phyloP scores from a whole-genome alignment of 2,797 vertebrate genomes.

The Semaprochilodus insignis region DNA sequence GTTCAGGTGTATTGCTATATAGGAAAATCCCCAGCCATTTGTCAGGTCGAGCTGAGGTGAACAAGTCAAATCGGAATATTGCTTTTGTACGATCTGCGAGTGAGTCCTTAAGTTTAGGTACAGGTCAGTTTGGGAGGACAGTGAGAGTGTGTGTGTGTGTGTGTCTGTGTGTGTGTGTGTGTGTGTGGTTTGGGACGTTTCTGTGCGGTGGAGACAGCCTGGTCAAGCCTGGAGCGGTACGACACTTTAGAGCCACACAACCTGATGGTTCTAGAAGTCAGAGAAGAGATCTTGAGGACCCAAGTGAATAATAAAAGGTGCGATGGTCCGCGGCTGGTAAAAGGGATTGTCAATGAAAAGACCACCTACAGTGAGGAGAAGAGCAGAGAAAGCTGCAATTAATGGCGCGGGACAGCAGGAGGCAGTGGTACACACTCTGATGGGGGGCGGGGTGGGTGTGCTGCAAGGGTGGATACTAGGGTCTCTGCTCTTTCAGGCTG shows the following conservation, averaged over 20 bases:
- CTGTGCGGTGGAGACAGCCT: constrained; percentile 60
- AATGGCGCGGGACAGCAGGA: constrained; percentile 77
- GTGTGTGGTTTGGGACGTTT: constrained; percentile 55
- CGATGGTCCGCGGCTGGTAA: constrained; percentile 97
- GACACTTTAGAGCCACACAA: constrained; percentile 85
- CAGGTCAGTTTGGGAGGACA: constrained; percentile 41
- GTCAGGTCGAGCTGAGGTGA: constrained; percentile 64
- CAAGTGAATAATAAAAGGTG: constrained; percentile 98
- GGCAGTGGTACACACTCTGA: constrained; percentile 75
- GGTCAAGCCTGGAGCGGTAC: constrained; percentile 58
- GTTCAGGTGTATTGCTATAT: constrained; percentile 83
- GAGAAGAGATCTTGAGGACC: constrained; percentile 99
- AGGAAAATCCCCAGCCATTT: constrained; percentile 63
- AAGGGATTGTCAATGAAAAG: constrained; percentile 99
- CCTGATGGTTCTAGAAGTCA: constrained; percentile 96
- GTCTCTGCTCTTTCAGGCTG: constrained; percentile 91
- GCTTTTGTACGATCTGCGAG: constrained; percentile 70
- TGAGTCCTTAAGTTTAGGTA: constrained; percentile 47
- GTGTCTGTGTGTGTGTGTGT: constrained; percentile 56
- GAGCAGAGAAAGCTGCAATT: constrained; percentile 87
- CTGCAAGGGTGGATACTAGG: constrained; percentile 60
- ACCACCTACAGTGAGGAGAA: constrained; percentile 92
- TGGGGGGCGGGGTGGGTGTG: constrained; percentile 56
- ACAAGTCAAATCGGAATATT: constrained; percentile 77
- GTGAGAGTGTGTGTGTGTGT: constrained; percentile 51